Evolutionary conservation across 2,797 vertebrate genomes (phyloP), one percentile per base, ranked within the genome.

Genomic region (Choloepus didactylus): DNA sequence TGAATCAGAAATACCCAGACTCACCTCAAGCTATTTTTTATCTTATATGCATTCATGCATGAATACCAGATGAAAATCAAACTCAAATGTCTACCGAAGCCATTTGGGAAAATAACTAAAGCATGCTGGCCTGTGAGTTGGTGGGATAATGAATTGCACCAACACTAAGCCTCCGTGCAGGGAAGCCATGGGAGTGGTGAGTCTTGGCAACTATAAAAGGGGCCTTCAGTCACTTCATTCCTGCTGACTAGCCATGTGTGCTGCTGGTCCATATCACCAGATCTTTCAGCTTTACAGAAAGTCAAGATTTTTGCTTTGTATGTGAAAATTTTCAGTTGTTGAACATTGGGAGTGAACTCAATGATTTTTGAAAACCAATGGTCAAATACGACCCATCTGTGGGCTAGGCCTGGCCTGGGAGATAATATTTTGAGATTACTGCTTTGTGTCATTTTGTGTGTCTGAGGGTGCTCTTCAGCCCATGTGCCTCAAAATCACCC

Each of bases 11-110:
- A 79, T 25, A 81, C 62, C 38, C 38, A 38, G 46, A 3, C 15
- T 82, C 31, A 44, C 56, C 60, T 51, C 35, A 19, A 76, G 8
- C 41, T 41, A 10, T 21, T 56, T 56, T 56, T 56, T 70, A 60
- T 82, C 44, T 83, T 85, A 56, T 77, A 88, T 35, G 51, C 27
- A 15, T 84, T 51, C 14, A 44, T 15, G 4, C 16, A 44, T 9
- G 76, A 81, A 87, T 46, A 38, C 44, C n/a, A 60, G 46, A 59
- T 82, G 29, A 93, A 60, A 49, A 62, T 60, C 49, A 89, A 94
- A 66, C 60, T 75, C 38, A 66, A 21, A 72, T 67, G 12, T 9
- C 12, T 64, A 38, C 29, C 69, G 46, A 56, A 18, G 6, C 1
- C 41, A 23, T 35, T 90, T 75, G 23, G 72, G n/a, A 49, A 59